Percentiles rank a stretch among this genome's conserved stretches.
Evolutionary conservation across 2,797 vertebrate species (phyloP).

Genomic region (Thunnus albacares): DNA sequence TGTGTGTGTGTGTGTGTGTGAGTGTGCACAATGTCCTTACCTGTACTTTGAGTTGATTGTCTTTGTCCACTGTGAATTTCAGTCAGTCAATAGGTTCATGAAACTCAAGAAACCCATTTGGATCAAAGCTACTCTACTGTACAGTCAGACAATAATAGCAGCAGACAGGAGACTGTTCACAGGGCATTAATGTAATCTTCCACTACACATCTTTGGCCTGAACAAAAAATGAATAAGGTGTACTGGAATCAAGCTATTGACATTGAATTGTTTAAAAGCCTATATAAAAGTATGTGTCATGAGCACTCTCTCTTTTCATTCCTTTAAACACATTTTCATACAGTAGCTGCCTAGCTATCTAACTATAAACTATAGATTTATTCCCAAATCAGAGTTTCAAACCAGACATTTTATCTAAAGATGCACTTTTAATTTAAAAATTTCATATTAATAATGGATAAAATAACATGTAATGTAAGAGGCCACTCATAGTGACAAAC

Average conservation of each 20-base stretch:
- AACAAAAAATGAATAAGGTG: slow-evolving; percentile 1
- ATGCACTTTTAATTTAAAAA: too few species aligned
- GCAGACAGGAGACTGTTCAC: neutral
- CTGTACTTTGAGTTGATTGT: neutral
- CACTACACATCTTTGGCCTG: neutral
- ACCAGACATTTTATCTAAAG: too few species aligned
- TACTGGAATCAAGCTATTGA: neutral
- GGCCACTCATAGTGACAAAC: too few species aligned
- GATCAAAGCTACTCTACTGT: neutral
- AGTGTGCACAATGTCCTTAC: neutral
- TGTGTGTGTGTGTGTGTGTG: neutral
- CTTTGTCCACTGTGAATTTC: neutral
- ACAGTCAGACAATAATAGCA: neutral
- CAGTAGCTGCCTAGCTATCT: too few species aligned
- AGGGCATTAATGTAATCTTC: neutral
- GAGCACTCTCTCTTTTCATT: too few species aligned
- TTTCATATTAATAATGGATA: too few species aligned
- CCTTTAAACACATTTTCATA: too few species aligned
- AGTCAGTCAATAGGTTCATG: neutral
- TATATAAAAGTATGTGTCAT: too few species aligned
- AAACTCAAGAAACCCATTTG: neutral
- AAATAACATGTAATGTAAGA: too few species aligned
- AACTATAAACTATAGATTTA: too few species aligned
- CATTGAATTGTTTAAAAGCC: neutral
- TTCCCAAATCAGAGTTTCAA: too few species aligned